Percentiles rank a stretch among this genome's conserved stretches.
Evolutionary conservation across 2,888 invertebrate genomes (phyloP).

Genomic region (Eristalis tenax): DNA sequence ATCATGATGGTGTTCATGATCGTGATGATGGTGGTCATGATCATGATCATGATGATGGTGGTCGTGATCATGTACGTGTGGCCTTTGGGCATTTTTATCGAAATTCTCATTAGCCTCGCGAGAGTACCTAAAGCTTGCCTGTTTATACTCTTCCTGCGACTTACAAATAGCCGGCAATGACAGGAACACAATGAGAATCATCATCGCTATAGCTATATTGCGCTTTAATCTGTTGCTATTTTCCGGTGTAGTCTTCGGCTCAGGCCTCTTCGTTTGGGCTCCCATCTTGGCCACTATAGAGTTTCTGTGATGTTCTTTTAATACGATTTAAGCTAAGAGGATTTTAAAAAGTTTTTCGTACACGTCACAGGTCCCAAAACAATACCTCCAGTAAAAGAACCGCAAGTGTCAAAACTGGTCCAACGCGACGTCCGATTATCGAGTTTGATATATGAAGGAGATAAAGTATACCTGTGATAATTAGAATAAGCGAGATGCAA

Average conservation of each 20-base stretch:
- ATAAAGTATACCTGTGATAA: not conserved
- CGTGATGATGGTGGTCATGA: constrained; percentile 48
- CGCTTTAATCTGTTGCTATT: constrained; percentile 52
- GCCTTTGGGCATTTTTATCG: constrained; percentile 69
- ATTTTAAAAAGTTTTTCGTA: constrained; percentile 36
- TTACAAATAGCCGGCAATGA: constrained; percentile 79
- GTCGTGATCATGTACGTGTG: constrained; percentile 74
- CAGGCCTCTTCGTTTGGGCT: not conserved
- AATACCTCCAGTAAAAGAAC: constrained; percentile 21
- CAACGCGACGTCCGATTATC: constrained; percentile 26
- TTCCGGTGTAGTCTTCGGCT: not conserved
- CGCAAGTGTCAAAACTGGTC: constrained; percentile 41
- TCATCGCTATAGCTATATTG: constrained; percentile 74
- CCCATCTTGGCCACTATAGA: constrained; percentile 37
- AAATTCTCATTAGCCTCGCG: constrained; percentile 84
- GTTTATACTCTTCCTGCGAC: constrained; percentile 81
- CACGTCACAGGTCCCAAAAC: constrained; percentile 58
- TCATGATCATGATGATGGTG: constrained; percentile 72
- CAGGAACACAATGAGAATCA: constrained; percentile 77
- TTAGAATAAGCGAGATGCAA: constrained; percentile 36
- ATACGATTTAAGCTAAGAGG: constrained; percentile 3
- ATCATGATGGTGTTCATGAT: constrained; percentile 67
- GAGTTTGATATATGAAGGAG: constrained; percentile 12
- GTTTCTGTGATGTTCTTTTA: constrained; percentile 55
- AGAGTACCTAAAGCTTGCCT: constrained; percentile 91